Evolutionary conservation across 1,140 invertebrate species (phyloP), one percentile per base, ranked within the genome.

Genomic region (Ylistrum balloti): DNA sequence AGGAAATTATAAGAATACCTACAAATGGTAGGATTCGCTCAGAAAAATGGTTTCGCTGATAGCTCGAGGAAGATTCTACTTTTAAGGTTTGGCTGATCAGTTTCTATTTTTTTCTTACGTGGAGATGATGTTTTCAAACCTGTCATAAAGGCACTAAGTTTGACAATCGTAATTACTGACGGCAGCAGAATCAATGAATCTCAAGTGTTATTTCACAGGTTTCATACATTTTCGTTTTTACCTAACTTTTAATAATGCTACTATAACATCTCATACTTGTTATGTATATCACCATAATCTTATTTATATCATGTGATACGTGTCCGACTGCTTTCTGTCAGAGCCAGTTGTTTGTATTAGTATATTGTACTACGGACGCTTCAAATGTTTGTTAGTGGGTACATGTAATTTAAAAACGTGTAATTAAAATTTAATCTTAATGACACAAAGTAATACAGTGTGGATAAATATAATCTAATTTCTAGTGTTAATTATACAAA

Each of bases 21-120:
- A 74, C 56, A 74, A 74, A 74, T 74, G 56, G 56, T 28, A 74
- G 56, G 56, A 74, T 74, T 74, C 56, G 56, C 56, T 74, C 22
- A 28, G 56, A 74, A 74, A 74, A 74, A 74, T 28, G 5, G 56
- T 5, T 74, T 74, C 56, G 56, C n/a, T 74, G 56, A 28, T 74
- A 74, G 56, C 56, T 74, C 2, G 56, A 74, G 56, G 56, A 28
- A 28, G 56, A 74, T n/a, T 74, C 56, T 1, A 74, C 56, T 74
- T 74, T n/a, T 74, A 74, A 74, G 56, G 56, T 74, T 74, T 74
- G 56, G 56, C 1, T 74, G 20, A 28, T 74, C 56, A 9, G n/a
- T 28, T 74, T 74, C 5, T 17, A 38, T 38, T 38, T 38, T 20
- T 48, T 48, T 48, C 22, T 17, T 48, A 74, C 56, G 56, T 74